These are phyloP conservation scores for Saguinus midas DNA, from an alignment of 2,113 vertebrate species.

Conservation along the genomic window DNA sequence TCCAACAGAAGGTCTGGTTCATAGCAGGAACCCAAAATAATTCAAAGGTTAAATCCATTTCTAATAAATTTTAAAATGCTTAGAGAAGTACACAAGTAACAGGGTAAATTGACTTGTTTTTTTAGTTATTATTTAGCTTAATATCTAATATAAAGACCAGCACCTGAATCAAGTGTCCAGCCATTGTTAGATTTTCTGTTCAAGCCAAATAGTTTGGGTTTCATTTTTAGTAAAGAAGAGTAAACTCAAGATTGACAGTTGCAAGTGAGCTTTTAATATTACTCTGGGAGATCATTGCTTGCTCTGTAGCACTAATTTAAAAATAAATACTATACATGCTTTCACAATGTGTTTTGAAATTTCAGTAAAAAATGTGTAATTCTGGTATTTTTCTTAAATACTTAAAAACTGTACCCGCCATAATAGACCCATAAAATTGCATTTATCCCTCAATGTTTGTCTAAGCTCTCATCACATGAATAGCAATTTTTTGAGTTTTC, in stretches of 20 bases:
- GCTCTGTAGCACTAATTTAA: not conserved
- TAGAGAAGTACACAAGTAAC: not conserved
- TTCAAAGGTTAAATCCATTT: not conserved
- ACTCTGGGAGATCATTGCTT: not conserved
- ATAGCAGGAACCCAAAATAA: not conserved
- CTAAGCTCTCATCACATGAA: not conserved
- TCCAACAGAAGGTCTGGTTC: not conserved
- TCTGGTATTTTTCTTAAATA: not conserved
- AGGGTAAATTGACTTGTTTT: not conserved
- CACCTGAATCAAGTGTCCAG: not conserved
- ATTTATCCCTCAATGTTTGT: not conserved
- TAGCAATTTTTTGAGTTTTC: not conserved
- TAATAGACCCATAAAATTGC: not conserved
- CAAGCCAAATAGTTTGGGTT: not conserved
- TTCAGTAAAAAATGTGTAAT: not conserved
- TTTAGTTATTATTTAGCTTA: not conserved
- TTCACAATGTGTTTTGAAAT: constrained; percentile 4
- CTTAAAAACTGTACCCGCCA: not conserved
- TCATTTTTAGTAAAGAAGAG: not conserved
- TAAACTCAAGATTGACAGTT: not conserved
- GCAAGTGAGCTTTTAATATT: not conserved
- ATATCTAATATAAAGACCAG: not conserved
- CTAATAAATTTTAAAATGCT: not conserved
- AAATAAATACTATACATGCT: not conserved
- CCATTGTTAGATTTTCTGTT: not conserved